Conservation (phyloP, 2,888 invertebrate species). For the Nebria salina region DNA sequence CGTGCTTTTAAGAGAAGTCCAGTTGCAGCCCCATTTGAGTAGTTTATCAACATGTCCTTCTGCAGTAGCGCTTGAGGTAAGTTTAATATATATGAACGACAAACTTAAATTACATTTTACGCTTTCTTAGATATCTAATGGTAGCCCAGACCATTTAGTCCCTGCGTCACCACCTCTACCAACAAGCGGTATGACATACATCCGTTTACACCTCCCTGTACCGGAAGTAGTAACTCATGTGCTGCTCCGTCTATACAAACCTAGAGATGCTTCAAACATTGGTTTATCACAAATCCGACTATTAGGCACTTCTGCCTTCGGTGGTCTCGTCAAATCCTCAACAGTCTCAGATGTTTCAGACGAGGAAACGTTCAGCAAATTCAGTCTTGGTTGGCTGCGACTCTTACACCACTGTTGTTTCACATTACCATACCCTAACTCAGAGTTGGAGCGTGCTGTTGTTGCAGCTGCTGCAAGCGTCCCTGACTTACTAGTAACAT, state of each 20-base stretch:
- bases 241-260: slow-evolving; percentile 78
- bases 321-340: slow-evolving; percentile 62
- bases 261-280: slow-evolving; percentile 88
- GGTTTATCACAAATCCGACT: slow-evolving; percentile 88
- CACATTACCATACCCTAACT: slow-evolving; percentile 62
- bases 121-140: slow-evolving; percentile 68
- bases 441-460: slow-evolving; percentile 63
- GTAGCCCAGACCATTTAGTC: slow-evolving; percentile 79
- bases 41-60: slow-evolving; percentile 88
- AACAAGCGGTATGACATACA: slow-evolving; percentile 88
- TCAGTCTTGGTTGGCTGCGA: slow-evolving; percentile 83
- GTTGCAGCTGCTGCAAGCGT: slow-evolving; percentile 73
- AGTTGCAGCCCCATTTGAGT: slow-evolving; percentile 86
- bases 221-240: slow-evolving; percentile 89
- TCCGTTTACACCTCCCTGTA: slow-evolving; percentile 82
- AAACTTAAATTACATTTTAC: no score
- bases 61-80: slow-evolving; percentile 84
- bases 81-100: neutral
- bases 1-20: slow-evolving; percentile 86
- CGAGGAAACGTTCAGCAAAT: slow-evolving; percentile 67
- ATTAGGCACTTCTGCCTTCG: slow-evolving; percentile 86
- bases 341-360: slow-evolving; percentile 62
- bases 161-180: slow-evolving; percentile 87
- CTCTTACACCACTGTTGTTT: slow-evolving; percentile 80
- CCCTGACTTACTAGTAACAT: slow-evolving; percentile 74